phyloP scores from a whole-genome alignment of 64 coral and sea anemone genomes.

The Astreopora myriophthalma region DNA sequence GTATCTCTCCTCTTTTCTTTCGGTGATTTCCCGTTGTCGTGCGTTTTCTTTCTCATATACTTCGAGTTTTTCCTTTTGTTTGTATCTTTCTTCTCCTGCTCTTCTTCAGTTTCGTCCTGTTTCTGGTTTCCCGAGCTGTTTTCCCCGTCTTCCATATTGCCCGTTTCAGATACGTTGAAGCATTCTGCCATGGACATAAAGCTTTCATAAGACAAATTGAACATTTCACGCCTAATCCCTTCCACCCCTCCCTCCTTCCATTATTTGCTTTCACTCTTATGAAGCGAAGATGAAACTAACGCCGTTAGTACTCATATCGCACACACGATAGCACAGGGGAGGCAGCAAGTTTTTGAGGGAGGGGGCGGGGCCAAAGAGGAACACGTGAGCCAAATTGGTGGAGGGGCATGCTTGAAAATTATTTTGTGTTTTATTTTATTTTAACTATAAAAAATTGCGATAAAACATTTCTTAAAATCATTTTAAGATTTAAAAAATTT shows the following conservation, averaged over 20 bases:
- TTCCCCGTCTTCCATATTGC: constrained; percentile 18
- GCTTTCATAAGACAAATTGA: background rate
- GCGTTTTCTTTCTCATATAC: constrained; percentile 16
- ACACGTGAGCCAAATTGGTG: no score
- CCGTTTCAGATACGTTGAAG: constrained; percentile 30
- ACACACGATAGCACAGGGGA: no score
- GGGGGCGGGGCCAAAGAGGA: no score
- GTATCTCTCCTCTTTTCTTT: constrained; percentile 23
- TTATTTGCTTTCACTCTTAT: no score
- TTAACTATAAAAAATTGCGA: no score
- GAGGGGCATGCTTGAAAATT: no score
- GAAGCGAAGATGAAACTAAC: no score
- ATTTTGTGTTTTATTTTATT: no score
- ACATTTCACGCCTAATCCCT: background rate
- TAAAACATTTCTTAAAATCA: no score
- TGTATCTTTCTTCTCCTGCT: background rate
- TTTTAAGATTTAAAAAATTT: no score
- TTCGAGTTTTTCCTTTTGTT: background rate
- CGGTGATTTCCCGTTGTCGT: background rate
- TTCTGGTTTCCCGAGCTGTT: background rate
- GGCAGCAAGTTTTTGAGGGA: no score
- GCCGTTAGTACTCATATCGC: no score
- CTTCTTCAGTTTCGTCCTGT: background rate
- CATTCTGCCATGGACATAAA: constrained; percentile 25
- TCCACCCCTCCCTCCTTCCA: background rate